Conservation (phyloP, 1,140 invertebrate species). For the Sipha flava region DNA sequence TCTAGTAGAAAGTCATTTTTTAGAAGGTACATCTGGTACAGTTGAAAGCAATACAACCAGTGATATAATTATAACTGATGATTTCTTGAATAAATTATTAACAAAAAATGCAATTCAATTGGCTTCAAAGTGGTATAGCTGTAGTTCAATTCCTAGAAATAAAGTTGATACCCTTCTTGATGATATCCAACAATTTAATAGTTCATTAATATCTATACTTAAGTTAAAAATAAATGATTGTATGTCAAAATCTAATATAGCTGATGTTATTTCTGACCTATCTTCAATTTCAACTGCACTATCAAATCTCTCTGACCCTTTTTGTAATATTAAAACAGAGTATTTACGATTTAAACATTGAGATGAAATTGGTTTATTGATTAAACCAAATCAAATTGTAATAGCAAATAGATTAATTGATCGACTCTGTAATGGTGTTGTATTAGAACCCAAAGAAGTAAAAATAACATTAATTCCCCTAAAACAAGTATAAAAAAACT, state of each 20-base stretch:
- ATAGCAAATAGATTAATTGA: neutral
- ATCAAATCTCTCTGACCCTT: neutral
- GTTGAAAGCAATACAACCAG: too few relatives aligned
- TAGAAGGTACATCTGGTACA: too few relatives aligned
- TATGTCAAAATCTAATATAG: neutral
- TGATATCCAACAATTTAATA: neutral
- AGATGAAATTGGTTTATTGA: neutral
- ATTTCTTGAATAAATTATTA: too few relatives aligned
- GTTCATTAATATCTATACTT: neutral
- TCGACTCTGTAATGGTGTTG: neutral
- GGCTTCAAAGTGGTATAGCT: neutral
- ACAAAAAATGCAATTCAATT: neutral
- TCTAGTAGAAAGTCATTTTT: too few relatives aligned
- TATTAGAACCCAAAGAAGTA: neutral
- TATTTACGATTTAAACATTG: neutral
- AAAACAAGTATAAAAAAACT: neutral
- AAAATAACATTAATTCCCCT: neutral
- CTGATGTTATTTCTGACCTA: neutral
- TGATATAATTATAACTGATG: neutral
- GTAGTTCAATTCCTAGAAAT: neutral
- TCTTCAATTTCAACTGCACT: neutral
- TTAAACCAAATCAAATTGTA: neutral
- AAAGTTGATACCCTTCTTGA: neutral
- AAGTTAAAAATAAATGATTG: neutral
- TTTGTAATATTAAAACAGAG: neutral